Percentiles rank a stretch among this genome's conserved stretches.
Conservation (phyloP, 1,140 invertebrate genomes). For the Drosophila parabipectinata region DNA sequence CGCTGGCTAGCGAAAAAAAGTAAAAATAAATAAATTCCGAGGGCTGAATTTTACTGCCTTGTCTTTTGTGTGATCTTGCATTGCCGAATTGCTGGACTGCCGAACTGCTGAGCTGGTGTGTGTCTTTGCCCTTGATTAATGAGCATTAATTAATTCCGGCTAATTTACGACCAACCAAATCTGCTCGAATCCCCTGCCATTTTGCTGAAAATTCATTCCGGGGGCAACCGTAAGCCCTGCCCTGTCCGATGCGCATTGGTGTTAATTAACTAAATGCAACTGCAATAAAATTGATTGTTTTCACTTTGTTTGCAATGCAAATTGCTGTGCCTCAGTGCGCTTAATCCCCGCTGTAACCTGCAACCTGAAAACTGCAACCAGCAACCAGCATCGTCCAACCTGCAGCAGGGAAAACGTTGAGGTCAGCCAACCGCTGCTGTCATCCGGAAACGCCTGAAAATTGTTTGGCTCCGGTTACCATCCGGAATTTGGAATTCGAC, state of each 20-base stretch:
- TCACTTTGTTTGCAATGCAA: constrained; percentile 83
- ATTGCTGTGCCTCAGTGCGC: constrained; percentile 57
- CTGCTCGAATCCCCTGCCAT: constrained; percentile 27
- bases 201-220: constrained; percentile 45
- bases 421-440: constrained; percentile 46
- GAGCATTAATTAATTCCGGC: constrained; percentile 76
- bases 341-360: constrained; percentile 55
- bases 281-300: constrained; percentile 83
- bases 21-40: constrained; percentile 16
- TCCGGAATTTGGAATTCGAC: constrained; percentile 12
- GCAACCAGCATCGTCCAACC: constrained; percentile 5
- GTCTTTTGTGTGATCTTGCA: constrained; percentile 68
- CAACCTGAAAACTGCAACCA: background rate
- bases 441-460: constrained; percentile 67
- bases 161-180: constrained; percentile 60
- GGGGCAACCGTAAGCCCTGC: constrained; percentile 28
- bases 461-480: constrained; percentile 55
- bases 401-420: constrained; percentile 52
- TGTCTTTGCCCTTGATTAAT: constrained; percentile 75
- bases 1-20: constrained; percentile 12
- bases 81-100: constrained; percentile 11
- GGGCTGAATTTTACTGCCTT: constrained; percentile 34
- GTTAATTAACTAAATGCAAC: constrained; percentile 83
- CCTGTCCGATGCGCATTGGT: constrained; percentile 57
- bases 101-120: constrained; percentile 16